These are phyloP conservation scores for Stenotaenia linearis DNA, from an alignment of 2,888 invertebrate genomes.

Conservation along the genomic window DNA sequence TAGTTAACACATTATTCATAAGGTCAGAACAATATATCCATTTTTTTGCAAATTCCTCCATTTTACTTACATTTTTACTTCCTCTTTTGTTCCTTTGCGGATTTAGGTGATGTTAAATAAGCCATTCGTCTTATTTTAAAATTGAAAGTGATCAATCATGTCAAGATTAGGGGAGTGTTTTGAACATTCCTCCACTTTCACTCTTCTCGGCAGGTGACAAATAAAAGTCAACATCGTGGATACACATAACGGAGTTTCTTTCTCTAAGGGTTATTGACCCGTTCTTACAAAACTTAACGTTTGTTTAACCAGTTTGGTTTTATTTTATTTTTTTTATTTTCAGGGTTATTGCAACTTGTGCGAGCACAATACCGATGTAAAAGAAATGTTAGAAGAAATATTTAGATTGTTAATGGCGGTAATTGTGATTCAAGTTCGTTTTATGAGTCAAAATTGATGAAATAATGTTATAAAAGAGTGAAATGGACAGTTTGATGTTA, in stretches of 20 bases:
- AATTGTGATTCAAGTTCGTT: too few relatives aligned
- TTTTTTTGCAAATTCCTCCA: background rate
- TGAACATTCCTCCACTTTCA: background rate
- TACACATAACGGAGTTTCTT: background rate
- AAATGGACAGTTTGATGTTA: too few relatives aligned
- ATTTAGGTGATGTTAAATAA: background rate
- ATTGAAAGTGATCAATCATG: conserved; percentile 11
- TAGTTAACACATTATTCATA: conserved; percentile 19
- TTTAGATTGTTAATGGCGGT: too few relatives aligned
- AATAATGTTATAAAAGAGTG: too few relatives aligned
- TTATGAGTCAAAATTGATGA: too few relatives aligned
- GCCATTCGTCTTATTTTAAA: background rate
- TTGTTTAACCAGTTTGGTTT: background rate
- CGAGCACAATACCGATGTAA: too few relatives aligned
- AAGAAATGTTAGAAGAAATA: too few relatives aligned
- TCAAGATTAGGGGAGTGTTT: conserved; percentile 6
- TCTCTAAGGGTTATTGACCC: background rate
- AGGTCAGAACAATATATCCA: background rate
- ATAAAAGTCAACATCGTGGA: background rate
- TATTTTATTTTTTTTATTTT: too few relatives aligned
- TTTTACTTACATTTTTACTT: background rate
- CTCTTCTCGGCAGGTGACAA: background rate
- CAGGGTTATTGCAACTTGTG: too few relatives aligned
- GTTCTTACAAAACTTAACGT: background rate
- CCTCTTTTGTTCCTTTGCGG: background rate